Base-by-base conservation (phyloP, 2,113 vertebrate genomes). In the Chloebia gouldiae region DNA sequence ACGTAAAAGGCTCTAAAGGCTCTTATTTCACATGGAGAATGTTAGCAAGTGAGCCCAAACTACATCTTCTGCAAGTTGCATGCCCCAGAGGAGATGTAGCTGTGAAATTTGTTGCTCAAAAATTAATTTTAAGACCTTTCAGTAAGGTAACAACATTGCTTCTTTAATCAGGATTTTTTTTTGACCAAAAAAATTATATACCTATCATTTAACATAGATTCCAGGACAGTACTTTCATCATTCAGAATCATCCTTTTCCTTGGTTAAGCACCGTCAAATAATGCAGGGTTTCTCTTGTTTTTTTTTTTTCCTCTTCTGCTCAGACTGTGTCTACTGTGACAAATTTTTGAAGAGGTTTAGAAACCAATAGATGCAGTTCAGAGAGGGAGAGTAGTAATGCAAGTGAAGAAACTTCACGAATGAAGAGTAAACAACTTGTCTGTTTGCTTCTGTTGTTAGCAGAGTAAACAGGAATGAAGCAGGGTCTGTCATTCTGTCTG, bases 251-350 rank as follows among this genome's bases (percentile, higher is more conserved):
- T 81, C 15, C 10, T 66, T 75, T 81, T 70, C 19, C 28, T 66
- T 53, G 37, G 6, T 65, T 63, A 66, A 59, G 14, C 6, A 11
- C 51, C 9, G 33, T 37, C 7, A 8, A 37, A 77, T 39, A 81
- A 47, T 44, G 19, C n/a, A 53, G 10, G 7, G 5, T 11, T 13
- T 81, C 27, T 66, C 12, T 71, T 54, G 16, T 17, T 57, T 80
- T 50, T 39, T 70, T 22, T 22, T 60, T 64, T 23, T 78, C 0
- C 11, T 18, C 11, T 65, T 88, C 24, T 68, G 11, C 3, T 92
- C 15, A 13, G 31, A n/a, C 31, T 56, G 1, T 0, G 0, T 75
- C 54, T 61, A 8, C 60, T 1, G 1, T 70, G 33, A n/a, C 31
- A 92, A 49, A 9, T 56, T 90, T 13, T 35, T 86, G 31, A 13